These are phyloP conservation scores for Pristis pectinata DNA, from an alignment of 2,797 vertebrate species.

Conservation along the genomic window DNA sequence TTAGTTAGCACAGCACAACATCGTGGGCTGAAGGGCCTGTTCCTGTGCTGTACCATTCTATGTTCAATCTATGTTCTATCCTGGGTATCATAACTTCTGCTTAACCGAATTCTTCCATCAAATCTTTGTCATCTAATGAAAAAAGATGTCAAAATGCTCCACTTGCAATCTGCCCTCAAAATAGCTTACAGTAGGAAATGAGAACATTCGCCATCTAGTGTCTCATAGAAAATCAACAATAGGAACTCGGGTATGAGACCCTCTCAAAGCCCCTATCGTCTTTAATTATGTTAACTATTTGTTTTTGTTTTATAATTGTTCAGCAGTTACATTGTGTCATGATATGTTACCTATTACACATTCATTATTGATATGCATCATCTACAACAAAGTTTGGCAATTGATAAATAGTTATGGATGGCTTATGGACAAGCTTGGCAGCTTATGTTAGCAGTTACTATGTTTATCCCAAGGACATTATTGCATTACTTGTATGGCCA, in stretches of 20 bases:
- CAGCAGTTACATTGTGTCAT: background rate
- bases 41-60: no score
- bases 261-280: background rate
- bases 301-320: background rate
- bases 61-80: no score
- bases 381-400: background rate
- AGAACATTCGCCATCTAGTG: constrained; percentile 3
- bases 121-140: background rate
- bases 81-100: background rate
- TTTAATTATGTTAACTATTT: background rate
- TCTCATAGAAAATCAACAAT: background rate
- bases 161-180: background rate
- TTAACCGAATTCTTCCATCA: background rate
- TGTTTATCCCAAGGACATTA: background rate
- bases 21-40: no score
- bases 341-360: background rate
- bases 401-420: background rate
- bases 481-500: constrained; percentile 9
- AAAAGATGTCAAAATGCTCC: background rate
- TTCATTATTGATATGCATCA: background rate
- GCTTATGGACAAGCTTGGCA: background rate
- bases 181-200: background rate
- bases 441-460: background rate
- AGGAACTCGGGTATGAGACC: background rate
- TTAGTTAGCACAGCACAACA: no score